Percentiles rank a stretch among this genome's conserved stretches.
phyloP scores from a whole-genome alignment of 2,113 vertebrate genomes.

The Tretioscincus oriximinensis region DNA sequence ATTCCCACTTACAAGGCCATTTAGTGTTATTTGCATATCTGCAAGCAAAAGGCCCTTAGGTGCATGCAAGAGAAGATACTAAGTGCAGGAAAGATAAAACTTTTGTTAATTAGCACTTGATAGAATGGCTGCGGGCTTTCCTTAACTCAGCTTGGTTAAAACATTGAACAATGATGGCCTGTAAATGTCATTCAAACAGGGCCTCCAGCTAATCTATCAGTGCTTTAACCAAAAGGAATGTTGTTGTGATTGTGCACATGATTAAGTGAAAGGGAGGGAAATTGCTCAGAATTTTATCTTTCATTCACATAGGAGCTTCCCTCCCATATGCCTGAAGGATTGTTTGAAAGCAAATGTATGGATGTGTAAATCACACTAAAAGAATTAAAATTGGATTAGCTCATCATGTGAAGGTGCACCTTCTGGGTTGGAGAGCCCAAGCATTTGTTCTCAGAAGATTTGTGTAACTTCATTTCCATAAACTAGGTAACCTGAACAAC shows the following conservation, averaged over 20 bases:
- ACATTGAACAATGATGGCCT: not conserved
- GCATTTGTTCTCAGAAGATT: too few species aligned
- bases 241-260: not conserved
- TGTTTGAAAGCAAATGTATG: not conserved
- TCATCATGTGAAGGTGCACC: not conserved
- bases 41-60: not conserved
- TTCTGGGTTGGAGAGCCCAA: not conserved
- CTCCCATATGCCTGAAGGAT: not conserved
- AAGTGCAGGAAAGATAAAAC: not conserved
- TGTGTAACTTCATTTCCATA: too few species aligned
- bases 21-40: not conserved
- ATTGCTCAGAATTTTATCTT: constrained; percentile 6
- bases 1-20: not conserved
- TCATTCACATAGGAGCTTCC: not conserved
- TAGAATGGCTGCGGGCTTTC: not conserved
- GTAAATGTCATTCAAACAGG: not conserved
- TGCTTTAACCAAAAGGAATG: constrained; percentile 18
- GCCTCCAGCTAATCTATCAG: constrained; percentile 1
- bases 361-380: not conserved
- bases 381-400: not conserved
- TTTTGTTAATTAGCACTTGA: not conserved
- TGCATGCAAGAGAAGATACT: not conserved
- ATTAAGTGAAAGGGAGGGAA: not conserved
- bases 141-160: constrained; percentile 1
- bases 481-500: too few species aligned